phyloP scores from a whole-genome alignment of 1,140 invertebrate genomes.

The Sinella curviseta region DNA sequence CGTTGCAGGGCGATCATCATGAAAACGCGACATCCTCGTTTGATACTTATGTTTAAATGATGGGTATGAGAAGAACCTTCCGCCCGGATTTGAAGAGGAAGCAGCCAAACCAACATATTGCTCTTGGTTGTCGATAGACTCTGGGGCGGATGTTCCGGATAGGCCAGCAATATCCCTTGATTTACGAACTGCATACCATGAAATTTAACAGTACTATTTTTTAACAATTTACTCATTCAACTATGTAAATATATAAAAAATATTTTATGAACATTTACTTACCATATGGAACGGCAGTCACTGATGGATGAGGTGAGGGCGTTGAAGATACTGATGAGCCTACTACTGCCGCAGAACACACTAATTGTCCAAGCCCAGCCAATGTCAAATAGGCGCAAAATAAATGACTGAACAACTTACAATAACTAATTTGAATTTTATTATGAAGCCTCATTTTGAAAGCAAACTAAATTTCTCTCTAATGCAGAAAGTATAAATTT shows the following conservation, averaged over 20 bases:
- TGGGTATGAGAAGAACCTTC: background rate
- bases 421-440: background rate
- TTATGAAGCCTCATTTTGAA: conserved; percentile 2
- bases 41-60: conserved; percentile 15
- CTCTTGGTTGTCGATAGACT: background rate
- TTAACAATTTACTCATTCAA: background rate
- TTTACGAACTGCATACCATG: background rate
- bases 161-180: background rate
- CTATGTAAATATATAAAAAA: background rate
- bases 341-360: background rate
- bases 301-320: background rate
- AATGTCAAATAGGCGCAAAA: background rate
- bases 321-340: no score
- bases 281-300: background rate
- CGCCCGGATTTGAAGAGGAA: background rate
- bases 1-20: background rate
- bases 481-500: background rate
- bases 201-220: no score
- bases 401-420: background rate
- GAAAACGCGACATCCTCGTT: background rate
- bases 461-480: background rate
- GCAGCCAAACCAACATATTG: background rate
- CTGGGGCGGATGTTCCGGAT: background rate
- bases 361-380: background rate
- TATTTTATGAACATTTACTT: no score